These are phyloP conservation scores for Diplodus sargus DNA, from an alignment of 2,797 vertebrate species.

Conservation along the genomic window DNA sequence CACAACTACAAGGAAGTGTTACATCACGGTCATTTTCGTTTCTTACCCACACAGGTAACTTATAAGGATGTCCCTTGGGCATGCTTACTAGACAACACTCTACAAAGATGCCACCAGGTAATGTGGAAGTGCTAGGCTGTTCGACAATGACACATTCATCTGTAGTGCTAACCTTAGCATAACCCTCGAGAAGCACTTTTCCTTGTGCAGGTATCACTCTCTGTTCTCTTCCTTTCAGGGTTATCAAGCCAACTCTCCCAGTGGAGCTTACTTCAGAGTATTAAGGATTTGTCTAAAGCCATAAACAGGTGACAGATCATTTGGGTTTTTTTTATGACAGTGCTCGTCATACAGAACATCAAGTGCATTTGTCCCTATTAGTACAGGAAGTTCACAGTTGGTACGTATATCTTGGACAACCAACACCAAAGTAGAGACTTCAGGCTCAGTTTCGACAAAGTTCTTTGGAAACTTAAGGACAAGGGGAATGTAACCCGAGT, in stretches of 20 bases:
- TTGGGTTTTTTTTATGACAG: not conserved
- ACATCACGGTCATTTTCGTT: conserved; percentile 32
- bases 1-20: not conserved
- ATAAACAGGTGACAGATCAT: not conserved
- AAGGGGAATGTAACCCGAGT: not conserved
- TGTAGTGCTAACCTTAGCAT: not conserved
- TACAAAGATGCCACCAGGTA: conserved; percentile 10
- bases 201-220: conserved; percentile 4
- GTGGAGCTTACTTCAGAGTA: not conserved
- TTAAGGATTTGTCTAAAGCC: not conserved
- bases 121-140: not conserved
- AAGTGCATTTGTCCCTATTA: not conserved
- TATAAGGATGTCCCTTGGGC: not conserved
- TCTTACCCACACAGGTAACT: conserved; percentile 10
- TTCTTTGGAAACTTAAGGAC: not conserved
- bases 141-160: not conserved
- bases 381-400: not conserved
- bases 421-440: not conserved
- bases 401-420: not conserved
- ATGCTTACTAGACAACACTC: conserved; percentile 19
- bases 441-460: not conserved
- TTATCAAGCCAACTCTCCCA: not conserved
- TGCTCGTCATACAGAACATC: not conserved
- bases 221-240: not conserved
- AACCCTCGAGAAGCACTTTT: not conserved